These are phyloP conservation scores for Orchesella cincta DNA, from an alignment of 1,140 invertebrate genomes.

Conservation along the genomic window DNA sequence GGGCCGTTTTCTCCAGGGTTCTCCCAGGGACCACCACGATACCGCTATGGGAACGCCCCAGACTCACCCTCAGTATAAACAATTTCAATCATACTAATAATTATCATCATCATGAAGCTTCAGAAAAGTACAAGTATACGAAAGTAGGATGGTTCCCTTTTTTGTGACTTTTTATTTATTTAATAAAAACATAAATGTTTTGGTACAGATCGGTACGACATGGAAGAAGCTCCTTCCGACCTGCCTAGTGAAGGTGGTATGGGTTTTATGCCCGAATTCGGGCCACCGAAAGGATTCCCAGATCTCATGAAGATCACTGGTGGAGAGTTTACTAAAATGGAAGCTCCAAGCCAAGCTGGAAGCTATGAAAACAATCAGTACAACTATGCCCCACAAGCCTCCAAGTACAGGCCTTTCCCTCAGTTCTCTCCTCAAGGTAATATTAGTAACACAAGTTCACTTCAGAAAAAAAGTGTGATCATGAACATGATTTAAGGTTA, in stretches of 20 bases:
- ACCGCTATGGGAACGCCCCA: background rate
- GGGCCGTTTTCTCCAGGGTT: background rate
- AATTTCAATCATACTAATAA: too few species aligned
- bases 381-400: background rate
- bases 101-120: too few species aligned
- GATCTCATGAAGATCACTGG: background rate
- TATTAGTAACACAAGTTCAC: too few species aligned
- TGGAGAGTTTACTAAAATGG: conserved; percentile 13
- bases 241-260: background rate
- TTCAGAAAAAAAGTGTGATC: too few species aligned
- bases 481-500: too few species aligned
- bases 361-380: background rate
- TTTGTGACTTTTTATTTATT: too few species aligned
- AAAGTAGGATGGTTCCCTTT: too few species aligned
- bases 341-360: background rate
- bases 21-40: background rate
- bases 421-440: conserved; percentile 1
- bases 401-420: background rate
- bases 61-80: conserved; percentile 8
- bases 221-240: background rate
- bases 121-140: background rate
- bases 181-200: background rate
- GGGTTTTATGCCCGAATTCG: conserved; percentile 24
- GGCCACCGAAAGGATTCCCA: conserved; percentile 10
- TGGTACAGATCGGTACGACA: conserved; percentile 3